Conservation (phyloP, 92 coral and sea anemone genomes). For the Porites evermanni region DNA sequence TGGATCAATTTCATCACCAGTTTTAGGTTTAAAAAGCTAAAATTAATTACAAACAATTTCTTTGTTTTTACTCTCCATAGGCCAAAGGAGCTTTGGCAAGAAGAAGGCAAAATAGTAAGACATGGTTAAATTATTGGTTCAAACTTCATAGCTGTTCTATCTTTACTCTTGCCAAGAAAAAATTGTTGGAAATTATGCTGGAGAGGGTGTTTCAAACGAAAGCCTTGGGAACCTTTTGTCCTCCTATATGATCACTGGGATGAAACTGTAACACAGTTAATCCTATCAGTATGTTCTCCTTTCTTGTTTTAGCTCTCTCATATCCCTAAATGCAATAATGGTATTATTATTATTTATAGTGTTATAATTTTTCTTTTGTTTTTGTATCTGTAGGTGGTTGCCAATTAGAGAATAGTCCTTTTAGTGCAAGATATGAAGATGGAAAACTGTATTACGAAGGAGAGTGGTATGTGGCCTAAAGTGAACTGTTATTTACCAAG, state of each 20-base stretch:
- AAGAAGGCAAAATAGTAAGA: constrained; percentile 90
- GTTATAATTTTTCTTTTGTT: background rate
- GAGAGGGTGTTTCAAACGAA: too few species aligned
- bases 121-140: background rate
- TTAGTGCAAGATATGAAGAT: constrained; percentile 97
- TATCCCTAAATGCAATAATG: too few species aligned
- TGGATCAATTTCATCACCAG: background rate
- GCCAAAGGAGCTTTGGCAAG: constrained; percentile 99
- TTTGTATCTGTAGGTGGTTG: constrained; percentile 60
- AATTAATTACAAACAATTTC: background rate
- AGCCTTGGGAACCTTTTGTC: too few species aligned
- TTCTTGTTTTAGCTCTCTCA: too few species aligned
- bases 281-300: too few species aligned
- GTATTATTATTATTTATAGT: background rate
- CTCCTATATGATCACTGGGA: too few species aligned
- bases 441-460: constrained; percentile 99
- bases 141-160: background rate
- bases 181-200: background rate
- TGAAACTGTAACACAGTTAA: too few species aligned
- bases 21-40: background rate
- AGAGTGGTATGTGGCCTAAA: constrained; percentile 77
- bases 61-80: constrained; percentile 45
- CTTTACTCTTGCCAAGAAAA: background rate
- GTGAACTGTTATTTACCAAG: background rate
- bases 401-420: constrained; percentile 87